phyloP scores from a whole-genome alignment of 2,113 vertebrate species.

The Antennarius striatus region DNA sequence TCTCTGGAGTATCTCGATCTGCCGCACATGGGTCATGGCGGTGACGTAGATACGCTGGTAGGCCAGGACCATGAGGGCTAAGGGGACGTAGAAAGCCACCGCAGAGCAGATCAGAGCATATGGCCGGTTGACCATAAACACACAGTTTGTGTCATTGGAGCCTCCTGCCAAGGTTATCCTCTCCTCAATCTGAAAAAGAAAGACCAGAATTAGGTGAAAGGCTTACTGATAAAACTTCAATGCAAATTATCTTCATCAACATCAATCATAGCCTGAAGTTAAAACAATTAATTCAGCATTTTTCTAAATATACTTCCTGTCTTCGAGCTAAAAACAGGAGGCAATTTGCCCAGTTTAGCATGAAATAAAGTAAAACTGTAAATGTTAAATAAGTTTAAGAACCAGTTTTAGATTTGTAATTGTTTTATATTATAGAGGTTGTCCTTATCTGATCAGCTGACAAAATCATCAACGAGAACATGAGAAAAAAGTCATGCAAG shows the following conservation, averaged over 20 bases:
- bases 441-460: conserved; percentile 9
- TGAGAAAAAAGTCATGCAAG: background rate
- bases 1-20: conserved; percentile 79
- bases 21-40: conserved; percentile 80
- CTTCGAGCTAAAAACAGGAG: background rate
- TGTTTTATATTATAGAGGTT: background rate
- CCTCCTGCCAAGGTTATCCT: conserved; percentile 45
- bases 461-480: background rate
- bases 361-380: background rate
- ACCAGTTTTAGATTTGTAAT: too few relatives aligned
- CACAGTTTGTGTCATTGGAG: conserved; percentile 78
- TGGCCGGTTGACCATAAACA: conserved; percentile 82
- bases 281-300: background rate
- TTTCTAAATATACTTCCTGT: background rate
- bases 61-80: conserved; percentile 81
- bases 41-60: conserved; percentile 84
- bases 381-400: too few relatives aligned
- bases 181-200: conserved; percentile 72
- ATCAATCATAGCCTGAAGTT: background rate
- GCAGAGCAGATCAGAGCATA: conserved; percentile 83
- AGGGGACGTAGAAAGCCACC: conserved; percentile 81
- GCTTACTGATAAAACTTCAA: background rate
- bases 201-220: background rate
- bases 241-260: background rate
- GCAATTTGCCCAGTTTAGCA: conserved; percentile 2